Base-by-base conservation (phyloP, 2,888 invertebrate genomes). In the Hirtodrosophila histrioides region DNA sequence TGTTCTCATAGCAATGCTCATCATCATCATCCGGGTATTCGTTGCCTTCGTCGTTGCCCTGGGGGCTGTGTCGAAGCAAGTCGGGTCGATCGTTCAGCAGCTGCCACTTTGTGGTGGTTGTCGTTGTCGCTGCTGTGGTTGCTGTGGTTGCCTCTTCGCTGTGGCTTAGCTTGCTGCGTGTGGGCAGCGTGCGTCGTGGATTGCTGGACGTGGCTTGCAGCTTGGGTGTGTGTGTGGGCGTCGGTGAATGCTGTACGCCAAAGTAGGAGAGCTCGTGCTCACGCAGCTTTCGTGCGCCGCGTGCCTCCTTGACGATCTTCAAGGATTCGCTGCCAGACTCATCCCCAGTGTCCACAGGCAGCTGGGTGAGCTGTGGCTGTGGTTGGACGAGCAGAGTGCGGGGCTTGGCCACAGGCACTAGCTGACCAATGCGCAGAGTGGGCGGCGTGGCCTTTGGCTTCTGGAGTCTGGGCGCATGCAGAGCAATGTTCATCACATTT, bases 191-290 rank as follows among this genome's bases (percentile, higher is more conserved):
- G 53, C 89, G 86, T 66, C 88, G 61, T 46, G 75, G 70, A 57
- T 75, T 72, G 33, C 46, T 71, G 12, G 74, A 29, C 31, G 58
- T 40, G 36, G 48, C 37, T 6, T 36, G 44, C 24, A 58, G 7
- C 17, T 71, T 75, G 8, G 45, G 29, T 3, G 45, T 12, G 9
- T 60, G 70, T 10, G 55, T 69, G 23, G 74, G 24, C n/a, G 75
- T 58, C 36, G 83, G 61, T 10, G 64, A 53, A n/a, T 77, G 63
- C 51, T 89, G 88, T 11, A 92, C 83, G 29, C 94, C 94, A 78
- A 94, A 94, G 84, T 93, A 94, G 63, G 93, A 93, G 45, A 94
- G 91, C 80, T 94, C 94, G 69, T 93, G 94, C 43, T 93, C 93
- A 64, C 93, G 92, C 40, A 94, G 90, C 88, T 93, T 92, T 71